Evolutionary conservation across 2,888 invertebrate genomes (phyloP).

Genomic region (Eumerus sabulonum): DNA sequence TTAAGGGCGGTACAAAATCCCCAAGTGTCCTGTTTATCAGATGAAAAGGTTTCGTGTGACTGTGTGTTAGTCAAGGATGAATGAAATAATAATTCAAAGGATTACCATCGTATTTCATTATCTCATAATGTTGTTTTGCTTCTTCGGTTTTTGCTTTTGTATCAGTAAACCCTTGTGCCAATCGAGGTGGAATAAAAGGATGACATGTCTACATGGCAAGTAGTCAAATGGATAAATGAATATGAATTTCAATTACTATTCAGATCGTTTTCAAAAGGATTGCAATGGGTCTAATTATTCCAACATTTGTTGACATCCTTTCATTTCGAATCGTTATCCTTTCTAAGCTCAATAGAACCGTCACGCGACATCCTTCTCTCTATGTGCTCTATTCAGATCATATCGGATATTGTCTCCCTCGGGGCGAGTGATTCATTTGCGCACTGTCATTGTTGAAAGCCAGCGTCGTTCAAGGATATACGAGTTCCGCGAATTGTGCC

Average conservation of each 20-base stretch:
- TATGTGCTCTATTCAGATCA: constrained; percentile 39
- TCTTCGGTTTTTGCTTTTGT: constrained; percentile 20
- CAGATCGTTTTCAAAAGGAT: constrained; percentile 59
- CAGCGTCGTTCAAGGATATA: not conserved
- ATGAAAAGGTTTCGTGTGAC: constrained; percentile 49
- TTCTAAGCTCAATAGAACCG: constrained; percentile 15
- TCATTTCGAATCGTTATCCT: constrained; percentile 33
- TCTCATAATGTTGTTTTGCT: constrained; percentile 51
- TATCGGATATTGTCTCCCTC: constrained; percentile 42
- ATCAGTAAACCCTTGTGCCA: constrained; percentile 31
- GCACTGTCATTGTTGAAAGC: constrained; percentile 46
- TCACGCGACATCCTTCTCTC: constrained; percentile 56
- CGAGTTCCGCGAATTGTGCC: constrained; percentile 39
- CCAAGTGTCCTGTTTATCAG: constrained; percentile 66
- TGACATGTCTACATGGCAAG: constrained; percentile 35
- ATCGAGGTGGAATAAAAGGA: constrained; percentile 61
- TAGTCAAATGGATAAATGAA: constrained; percentile 62
- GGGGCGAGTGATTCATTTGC: constrained; percentile 65
- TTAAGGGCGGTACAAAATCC: constrained; percentile 5
- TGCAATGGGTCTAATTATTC: constrained; percentile 57
- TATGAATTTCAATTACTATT: constrained; percentile 67
- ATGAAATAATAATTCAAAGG: constrained; percentile 49
- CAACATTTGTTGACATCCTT: constrained; percentile 64
- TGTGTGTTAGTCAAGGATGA: constrained; percentile 54
- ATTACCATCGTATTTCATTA: constrained; percentile 67